Evolutionary conservation across 2,113 vertebrate genomes (phyloP).

Genomic region (Lanius ludovicianus): DNA sequence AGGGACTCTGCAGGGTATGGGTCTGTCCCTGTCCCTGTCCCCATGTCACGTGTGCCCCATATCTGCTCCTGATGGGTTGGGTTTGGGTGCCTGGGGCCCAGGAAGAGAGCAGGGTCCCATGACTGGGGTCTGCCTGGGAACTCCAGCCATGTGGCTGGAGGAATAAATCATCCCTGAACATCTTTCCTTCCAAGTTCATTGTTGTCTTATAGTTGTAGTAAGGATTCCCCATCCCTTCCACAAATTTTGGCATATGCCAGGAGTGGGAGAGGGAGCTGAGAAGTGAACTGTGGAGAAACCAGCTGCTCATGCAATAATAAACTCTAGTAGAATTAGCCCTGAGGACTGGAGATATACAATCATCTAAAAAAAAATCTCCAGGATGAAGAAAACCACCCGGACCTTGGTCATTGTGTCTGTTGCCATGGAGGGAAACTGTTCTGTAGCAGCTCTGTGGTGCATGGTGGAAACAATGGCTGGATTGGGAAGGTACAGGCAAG

Average conservation of each 20-base stretch:
- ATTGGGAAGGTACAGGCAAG: not conserved
- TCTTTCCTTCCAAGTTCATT: no score
- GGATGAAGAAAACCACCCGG: conserved; percentile 32
- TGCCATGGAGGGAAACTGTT: conserved; percentile 9
- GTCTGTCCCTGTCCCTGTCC: no score
- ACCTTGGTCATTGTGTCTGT: conserved; percentile 22
- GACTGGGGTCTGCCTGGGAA: no score
- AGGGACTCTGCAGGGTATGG: no score
- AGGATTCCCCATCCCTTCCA: not conserved
- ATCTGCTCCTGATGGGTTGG: no score
- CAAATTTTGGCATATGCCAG: not conserved
- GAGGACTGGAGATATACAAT: not conserved
- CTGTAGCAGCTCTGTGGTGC: conserved; percentile 14
- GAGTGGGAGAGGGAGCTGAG: not conserved
- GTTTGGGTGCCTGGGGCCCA: no score
- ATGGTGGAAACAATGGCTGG: conserved; percentile 26
- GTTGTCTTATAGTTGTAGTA: no score
- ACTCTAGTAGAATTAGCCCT: not conserved
- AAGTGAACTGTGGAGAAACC: not conserved
- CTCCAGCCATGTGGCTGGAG: no score
- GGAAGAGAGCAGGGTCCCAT: no score
- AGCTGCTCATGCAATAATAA: not conserved
- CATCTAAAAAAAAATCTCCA: not conserved
- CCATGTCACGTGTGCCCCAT: no score
- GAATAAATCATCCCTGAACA: no score